Evolutionary conservation across 2,797 vertebrate genomes (phyloP), one percentile per base, ranked within the genome.

Genomic region (Tapera naevia): DNA sequence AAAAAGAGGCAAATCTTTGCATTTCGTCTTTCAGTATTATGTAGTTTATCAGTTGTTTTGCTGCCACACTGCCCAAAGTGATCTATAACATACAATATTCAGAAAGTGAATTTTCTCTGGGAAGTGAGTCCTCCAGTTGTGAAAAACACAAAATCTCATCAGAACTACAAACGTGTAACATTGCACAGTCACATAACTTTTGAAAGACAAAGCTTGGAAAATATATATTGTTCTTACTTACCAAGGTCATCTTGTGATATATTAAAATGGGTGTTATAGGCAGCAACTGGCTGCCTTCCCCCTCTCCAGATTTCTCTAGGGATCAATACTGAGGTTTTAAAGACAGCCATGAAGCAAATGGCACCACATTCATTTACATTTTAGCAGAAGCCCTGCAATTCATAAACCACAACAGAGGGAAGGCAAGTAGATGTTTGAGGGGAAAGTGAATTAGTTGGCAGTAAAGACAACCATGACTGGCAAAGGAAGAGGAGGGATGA

Each of bases 91-190:
- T 67, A 25, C 12, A 8, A 35, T 71, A 39, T 41, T 48, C 61
- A 19, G 14, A 86, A 89, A 65, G 10, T 17, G 58, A 8, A 23
- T 80, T 64, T 64, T 67, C 33, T 53, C 9, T 27, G 54, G 45
- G 22, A 17, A 69, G 10, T 35, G 33, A 45, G 60, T 79, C 51
- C 33, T 82, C 33, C 53, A 19, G 1, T 46, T 33, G 25, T 46
- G 64, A 60, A 83, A 70, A 37, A 3, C 54, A 53, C 71, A 80
- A 85, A 88, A 60, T 43, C 21, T 86, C 32, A 2, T 60, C 2
- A 1, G 61, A 90, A 17, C 2, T 3, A 32, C 32, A 18, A 28
- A 39, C 0, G 1, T 5, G 7, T 45, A 24, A n/a, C 16, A 15
- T 43, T 18, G 24, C 32, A 21, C n/a, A n/a, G n/a, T 35, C 70